A percentile compares a stretch with the other conserved stretches of the same genome.
phyloP scores from a whole-genome alignment of 1,140 invertebrate genomes.

The Bombus soroeensis region DNA sequence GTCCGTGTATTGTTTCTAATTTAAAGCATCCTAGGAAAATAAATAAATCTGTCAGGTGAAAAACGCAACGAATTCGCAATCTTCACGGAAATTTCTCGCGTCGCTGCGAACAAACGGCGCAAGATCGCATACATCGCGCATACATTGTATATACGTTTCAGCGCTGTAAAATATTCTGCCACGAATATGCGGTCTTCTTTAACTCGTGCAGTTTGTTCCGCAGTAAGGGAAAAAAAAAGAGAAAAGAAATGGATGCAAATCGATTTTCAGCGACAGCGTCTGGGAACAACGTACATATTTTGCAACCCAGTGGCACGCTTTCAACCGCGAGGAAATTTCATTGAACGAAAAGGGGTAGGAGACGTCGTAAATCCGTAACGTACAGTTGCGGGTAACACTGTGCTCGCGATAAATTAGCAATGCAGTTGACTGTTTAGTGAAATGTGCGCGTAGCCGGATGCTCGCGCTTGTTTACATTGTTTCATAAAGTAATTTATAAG shows the following conservation, averaged over 20 bases:
- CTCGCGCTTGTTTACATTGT: slow-evolving; percentile 29
- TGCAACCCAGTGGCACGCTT: background rate
- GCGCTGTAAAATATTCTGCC: background rate
- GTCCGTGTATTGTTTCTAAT: no score
- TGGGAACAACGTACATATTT: background rate
- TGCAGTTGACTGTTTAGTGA: background rate
- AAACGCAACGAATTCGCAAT: background rate
- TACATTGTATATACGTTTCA: background rate
- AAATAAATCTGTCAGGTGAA: background rate
- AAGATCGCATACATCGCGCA: background rate
- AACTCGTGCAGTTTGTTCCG: background rate
- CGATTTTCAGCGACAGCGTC: background rate
- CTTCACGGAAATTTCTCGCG: background rate
- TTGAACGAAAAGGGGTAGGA: background rate
- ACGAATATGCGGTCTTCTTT: background rate
- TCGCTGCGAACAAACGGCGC: background rate
- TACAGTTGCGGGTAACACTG: background rate
- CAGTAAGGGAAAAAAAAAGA: background rate
- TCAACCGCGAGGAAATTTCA: background rate
- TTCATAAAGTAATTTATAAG: slow-evolving; percentile 16
- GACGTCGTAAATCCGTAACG: background rate
- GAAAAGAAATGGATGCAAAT: background rate
- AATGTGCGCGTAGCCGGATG: background rate
- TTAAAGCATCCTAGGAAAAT: background rate
- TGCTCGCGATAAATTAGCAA: background rate